Conservation (phyloP, 2,113 vertebrate species). For the Indri indri region DNA sequence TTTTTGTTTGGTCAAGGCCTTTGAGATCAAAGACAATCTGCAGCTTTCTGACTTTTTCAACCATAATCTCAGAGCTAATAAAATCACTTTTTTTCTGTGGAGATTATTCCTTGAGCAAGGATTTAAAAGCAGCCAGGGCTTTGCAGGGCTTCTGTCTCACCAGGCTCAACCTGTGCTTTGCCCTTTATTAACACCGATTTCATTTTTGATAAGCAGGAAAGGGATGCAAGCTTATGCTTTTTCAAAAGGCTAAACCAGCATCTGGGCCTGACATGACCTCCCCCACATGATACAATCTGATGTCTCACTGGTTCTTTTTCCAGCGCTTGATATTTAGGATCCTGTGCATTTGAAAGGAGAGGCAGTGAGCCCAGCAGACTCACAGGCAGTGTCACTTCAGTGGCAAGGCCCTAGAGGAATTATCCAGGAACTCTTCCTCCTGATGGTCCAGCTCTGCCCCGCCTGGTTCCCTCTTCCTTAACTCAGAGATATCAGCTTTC, state of each 20-base stretch:
- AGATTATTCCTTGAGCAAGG: constrained; percentile 1
- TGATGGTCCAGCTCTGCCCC: not conserved
- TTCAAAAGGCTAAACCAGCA: constrained; percentile 3
- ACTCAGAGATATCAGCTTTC: not conserved
- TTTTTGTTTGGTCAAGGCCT: not conserved
- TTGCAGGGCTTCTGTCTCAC: not conserved
- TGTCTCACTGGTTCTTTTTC: not conserved
- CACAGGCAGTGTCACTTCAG: accelerated
- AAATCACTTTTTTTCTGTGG: constrained; percentile 33
- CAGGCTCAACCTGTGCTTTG: not conserved
- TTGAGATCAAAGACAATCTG: not conserved
- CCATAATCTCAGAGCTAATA: constrained; percentile 23
- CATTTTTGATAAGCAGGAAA: constrained; percentile 29
- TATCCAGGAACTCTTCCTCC: not conserved
- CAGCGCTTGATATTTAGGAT: not conserved
- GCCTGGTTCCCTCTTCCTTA: not conserved
- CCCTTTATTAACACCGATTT: constrained; percentile 39
- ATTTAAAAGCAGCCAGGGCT: constrained; percentile 25
- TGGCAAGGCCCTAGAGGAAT: not conserved
- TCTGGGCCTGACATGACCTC: not conserved
- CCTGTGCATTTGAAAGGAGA: not conserved
- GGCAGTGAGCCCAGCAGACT: not conserved
- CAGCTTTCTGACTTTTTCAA: constrained; percentile 1
- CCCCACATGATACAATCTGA: not conserved
- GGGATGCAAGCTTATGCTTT: not conserved